These are phyloP conservation scores for Porites australiensis DNA, from an alignment of 64 coral and sea anemone genomes.

Conservation along the genomic window DNA sequence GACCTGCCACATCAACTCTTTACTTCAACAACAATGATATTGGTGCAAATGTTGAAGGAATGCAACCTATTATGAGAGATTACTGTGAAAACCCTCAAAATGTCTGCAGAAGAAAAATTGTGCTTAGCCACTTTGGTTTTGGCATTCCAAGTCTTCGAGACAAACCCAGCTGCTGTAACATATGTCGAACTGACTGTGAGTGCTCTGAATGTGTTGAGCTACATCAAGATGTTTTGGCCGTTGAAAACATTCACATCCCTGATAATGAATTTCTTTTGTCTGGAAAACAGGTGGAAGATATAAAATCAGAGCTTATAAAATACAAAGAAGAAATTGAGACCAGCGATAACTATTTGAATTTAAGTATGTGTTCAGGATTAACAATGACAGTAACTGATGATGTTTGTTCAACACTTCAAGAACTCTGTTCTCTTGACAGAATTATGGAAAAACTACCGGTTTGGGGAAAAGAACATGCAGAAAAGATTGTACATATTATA, in stretches of 20 bases:
- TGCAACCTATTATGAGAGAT: slow-evolving; percentile 17
- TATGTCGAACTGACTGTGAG: not conserved
- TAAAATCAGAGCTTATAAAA: not conserved
- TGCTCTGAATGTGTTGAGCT: not conserved
- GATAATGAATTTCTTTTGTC: not conserved
- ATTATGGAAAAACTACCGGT: not conserved
- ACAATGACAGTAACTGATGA: not conserved
- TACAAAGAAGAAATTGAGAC: not conserved
- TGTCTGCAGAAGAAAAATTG: not conserved
- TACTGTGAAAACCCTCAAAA: not conserved
- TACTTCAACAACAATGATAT: slow-evolving; percentile 24
- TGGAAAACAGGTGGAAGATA: not conserved
- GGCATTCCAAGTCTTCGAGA: not conserved
- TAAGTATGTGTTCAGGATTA: no score
- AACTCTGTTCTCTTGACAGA: not conserved
- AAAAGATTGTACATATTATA: not conserved
- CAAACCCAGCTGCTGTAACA: not conserved
- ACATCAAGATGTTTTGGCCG: not conserved
- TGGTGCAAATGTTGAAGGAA: not conserved
- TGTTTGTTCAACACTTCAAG: not conserved
- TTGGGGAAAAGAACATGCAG: slow-evolving; percentile 13
- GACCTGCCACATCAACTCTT: slow-evolving; percentile 2
- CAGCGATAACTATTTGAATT: not conserved
- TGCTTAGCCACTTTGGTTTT: slow-evolving; percentile 7
- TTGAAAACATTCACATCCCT: not conserved